Conservation (phyloP, 2,797 vertebrate genomes). For the Tauraco hartlaubi region DNA sequence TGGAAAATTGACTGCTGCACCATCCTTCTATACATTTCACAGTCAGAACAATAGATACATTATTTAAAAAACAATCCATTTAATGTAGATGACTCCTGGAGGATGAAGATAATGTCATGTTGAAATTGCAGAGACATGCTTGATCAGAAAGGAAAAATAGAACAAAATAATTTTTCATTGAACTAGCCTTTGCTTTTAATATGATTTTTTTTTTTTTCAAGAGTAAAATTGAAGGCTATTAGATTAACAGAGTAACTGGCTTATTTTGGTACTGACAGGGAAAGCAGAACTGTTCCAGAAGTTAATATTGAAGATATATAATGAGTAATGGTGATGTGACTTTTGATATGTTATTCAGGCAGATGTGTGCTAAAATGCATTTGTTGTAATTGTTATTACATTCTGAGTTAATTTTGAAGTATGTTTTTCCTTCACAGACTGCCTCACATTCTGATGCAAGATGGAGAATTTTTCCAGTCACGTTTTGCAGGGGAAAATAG, state of each 20-base stretch:
- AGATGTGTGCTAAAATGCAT: neutral
- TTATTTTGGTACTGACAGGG: neutral
- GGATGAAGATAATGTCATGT: constrained; percentile 12
- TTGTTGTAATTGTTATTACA: neutral
- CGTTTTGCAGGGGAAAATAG: neutral
- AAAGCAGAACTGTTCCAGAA: constrained; percentile 1
- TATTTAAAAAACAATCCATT: constrained; percentile 23
- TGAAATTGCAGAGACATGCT: neutral
- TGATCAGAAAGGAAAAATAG: constrained; percentile 31
- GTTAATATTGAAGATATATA: neutral
- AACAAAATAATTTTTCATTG: neutral
- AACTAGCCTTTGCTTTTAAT: neutral
- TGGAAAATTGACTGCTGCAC: neutral
- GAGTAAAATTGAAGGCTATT: neutral
- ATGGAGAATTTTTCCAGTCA: neutral
- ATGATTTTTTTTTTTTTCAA: neutral
- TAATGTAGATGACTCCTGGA: neutral
- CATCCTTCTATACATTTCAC: neutral
- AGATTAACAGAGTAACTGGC: neutral
- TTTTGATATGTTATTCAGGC: neutral
- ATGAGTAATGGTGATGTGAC: neutral
- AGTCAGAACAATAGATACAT: neutral
- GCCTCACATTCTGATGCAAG: neutral
- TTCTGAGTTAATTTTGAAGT: neutral
- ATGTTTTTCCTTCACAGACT: neutral